Base-by-base conservation (phyloP, 1,140 invertebrate genomes). In the Venustaconcha ellipsiformis region DNA sequence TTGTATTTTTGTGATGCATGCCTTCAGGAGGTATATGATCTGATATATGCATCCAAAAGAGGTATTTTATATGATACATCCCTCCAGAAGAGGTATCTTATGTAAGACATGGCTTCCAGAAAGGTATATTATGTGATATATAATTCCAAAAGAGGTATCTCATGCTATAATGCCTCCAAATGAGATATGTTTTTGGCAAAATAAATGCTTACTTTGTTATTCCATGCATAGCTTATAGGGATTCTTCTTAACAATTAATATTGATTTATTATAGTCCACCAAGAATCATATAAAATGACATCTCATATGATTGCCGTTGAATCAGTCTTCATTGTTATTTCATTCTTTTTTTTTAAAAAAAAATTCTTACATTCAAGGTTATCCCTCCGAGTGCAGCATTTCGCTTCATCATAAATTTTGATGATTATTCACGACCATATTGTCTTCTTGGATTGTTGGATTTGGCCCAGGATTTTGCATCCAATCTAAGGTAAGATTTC, bases 371-470 rank as follows among this genome's bases (percentile, higher is more conserved):
- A 37, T 74, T 85, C n/a, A 78, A 96, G 91, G 89, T 97, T 62
- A 95, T 99, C 0, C 96, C 96, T 2, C 95, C 96, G 90, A 94
- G 95, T 15, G 95, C 96, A n/a, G 95, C 97, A 0, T 86, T 98
- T 18, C 94, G 95, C 86, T 93, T 95, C 82, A 95, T 98, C 72
- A 94, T 95, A 67, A 96, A 96, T 90, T 97, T 96, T 89, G 94
- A 96, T 81, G 94, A 95, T 58, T 94, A 96, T 83, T 93, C 94
- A 80, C 96, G 97, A 88, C 94, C 95, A 1, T 95, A 96, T 87
- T 98, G 96, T 89, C 93, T 98, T 57, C 91, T 94, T 2, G 95
- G 95, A 79, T 90, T 98, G 3, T 87, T 98, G 65, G 95, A 97
- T 83, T 95, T 98, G 78, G 89, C 97, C 15, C 94, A 96, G 88